Evolutionary conservation across 2,113 vertebrate species (phyloP), one percentile per base, ranked within the genome.

Genomic region (Amazona guildingii): DNA sequence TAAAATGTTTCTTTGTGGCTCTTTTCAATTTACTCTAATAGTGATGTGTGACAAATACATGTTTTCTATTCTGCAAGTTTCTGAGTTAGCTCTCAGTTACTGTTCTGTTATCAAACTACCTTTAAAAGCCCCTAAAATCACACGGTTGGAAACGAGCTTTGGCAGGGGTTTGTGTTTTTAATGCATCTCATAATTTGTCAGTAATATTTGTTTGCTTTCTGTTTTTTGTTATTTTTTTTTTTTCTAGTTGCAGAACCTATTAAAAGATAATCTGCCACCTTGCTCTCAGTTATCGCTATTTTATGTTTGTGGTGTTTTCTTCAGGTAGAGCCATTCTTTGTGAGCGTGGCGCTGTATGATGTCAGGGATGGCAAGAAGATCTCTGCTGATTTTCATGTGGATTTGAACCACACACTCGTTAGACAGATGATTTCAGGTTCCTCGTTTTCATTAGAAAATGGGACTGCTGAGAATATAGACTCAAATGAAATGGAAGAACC

Each of bases 241-340:
- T 83, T 92, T 11, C n/a, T 54, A 44, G 29, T 48, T 88, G 14
- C 8, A 70, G 25, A 24, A 31, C 4, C 23, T 41, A 12, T 46
- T 64, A 11, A 57, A 69, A 77, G 31, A 13, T 6, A 28, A 37
- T 44, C 73, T 37, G 15, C 14, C 6, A 12, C 7, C 10, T 46
- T 67, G 5, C 10, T 90, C 61, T 84, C 63, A 66, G 29, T 89
- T 59, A 48, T 17, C 2, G 0, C 28, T 59, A 1, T 27, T 5
- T 64, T 82, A 37, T 37, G 12, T 74, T 91, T 85, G 72, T 91
- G 92, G 6, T 79, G 35, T 95, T 87, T 92, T 87, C 77, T 72
- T 6, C 94, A 99, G 99, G 98, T 99, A 69, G 99, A 99, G 86
- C 99, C 99, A 23, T 99, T 99, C 97, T 99, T 99, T 51, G 97